Conservation (phyloP, 2,888 invertebrate genomes). For the Mythimna ferrago region DNA sequence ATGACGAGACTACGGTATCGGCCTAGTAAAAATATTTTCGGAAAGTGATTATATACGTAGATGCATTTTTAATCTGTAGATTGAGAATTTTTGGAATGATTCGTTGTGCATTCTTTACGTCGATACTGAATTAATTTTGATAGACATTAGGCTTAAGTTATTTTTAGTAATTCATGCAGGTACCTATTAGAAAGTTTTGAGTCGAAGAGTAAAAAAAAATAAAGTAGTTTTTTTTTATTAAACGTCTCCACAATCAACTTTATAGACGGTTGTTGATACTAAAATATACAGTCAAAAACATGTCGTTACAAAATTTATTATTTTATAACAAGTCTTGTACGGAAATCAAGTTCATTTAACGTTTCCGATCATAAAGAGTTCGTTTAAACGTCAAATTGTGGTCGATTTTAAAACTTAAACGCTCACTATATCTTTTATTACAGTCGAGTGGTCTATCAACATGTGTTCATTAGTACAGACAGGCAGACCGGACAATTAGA, state of each 20-base stretch:
- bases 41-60: constrained; percentile 20
- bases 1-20: constrained; percentile 12
- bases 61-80: background rate
- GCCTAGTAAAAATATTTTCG: constrained; percentile 41
- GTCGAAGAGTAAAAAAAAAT: background rate
- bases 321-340: constrained; percentile 48
- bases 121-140: constrained; percentile 29
- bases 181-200: constrained; percentile 38
- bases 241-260: constrained; percentile 29
- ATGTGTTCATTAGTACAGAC: constrained; percentile 74
- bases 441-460: constrained; percentile 63
- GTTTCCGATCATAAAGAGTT: constrained; percentile 56
- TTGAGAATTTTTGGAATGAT: constrained; percentile 11
- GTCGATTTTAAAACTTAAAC: constrained; percentile 60
- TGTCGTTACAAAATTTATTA: constrained; percentile 47
- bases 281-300: constrained; percentile 37
- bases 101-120: constrained; percentile 23
- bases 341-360: constrained; percentile 48
- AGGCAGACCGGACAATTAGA: constrained; percentile 72
- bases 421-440: constrained; percentile 62
- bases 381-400: constrained; percentile 42
- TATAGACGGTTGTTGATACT: constrained; percentile 6
- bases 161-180: constrained; percentile 32
- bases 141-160: constrained; percentile 17
- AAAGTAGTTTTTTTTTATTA: constrained; percentile 21